phyloP scores from a whole-genome alignment of 2,797 vertebrate species.

The Aphelocoma californica region DNA sequence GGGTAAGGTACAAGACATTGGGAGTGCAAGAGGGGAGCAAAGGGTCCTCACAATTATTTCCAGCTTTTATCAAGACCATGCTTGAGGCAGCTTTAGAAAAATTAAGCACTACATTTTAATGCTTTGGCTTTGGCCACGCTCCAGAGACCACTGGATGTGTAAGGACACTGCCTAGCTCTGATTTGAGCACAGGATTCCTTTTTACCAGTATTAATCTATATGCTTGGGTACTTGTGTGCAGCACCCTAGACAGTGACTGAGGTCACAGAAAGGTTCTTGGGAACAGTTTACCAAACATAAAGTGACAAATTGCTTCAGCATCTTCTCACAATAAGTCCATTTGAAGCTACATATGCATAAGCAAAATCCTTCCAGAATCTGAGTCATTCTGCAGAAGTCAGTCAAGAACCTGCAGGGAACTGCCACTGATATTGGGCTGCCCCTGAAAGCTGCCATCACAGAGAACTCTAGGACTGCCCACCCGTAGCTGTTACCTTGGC shows the following conservation, averaged over 20 bases:
- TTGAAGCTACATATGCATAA: background rate
- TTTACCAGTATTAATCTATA: background rate
- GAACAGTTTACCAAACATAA: background rate
- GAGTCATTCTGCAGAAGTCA: background rate
- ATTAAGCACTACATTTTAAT: background rate
- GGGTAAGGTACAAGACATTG: slow-evolving; percentile 76
- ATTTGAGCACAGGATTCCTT: background rate
- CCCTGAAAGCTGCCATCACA: background rate
- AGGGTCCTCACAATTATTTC: background rate
- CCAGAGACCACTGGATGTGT: background rate
- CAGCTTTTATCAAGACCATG: background rate
- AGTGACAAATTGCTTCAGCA: background rate
- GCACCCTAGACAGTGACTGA: background rate
- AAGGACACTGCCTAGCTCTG: background rate
- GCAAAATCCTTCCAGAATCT: background rate
- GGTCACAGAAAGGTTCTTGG: background rate
- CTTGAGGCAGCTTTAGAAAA: background rate
- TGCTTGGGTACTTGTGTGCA: background rate
- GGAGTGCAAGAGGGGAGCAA: background rate
- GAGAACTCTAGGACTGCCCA: background rate
- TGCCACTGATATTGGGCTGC: background rate
- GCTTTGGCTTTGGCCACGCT: background rate
- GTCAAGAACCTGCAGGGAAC: background rate
- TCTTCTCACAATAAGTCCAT: background rate
- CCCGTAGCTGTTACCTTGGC: background rate